Evolutionary conservation across 2,888 invertebrate genomes (phyloP).

Genomic region (Polietes domitor): DNA sequence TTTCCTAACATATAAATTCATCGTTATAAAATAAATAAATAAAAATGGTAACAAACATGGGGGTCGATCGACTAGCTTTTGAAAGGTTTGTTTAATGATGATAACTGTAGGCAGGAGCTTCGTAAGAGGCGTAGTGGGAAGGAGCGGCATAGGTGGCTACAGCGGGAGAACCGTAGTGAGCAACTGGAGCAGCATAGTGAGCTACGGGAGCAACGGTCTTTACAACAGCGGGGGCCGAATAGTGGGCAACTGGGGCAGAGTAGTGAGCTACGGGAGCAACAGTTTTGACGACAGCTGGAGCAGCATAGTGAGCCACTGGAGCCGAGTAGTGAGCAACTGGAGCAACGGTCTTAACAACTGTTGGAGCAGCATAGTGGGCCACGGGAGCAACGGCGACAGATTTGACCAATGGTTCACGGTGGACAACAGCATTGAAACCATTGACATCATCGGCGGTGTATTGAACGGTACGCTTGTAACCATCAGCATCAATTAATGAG

Average conservation of each 20-base stretch:
- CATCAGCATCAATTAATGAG: slow-evolving; percentile 78
- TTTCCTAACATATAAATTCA: background rate
- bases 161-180: slow-evolving; percentile 59
- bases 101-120: slow-evolving; percentile 29
- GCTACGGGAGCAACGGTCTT: slow-evolving; percentile 57
- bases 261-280: slow-evolving; percentile 68
- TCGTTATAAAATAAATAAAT: slow-evolving; percentile 12
- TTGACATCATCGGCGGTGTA: slow-evolving; percentile 71
- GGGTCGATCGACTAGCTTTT: background rate
- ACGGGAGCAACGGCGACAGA: slow-evolving; percentile 72
- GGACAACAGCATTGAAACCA: slow-evolving; percentile 73
- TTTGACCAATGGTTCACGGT: slow-evolving; percentile 69
- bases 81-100: slow-evolving; percentile 26
- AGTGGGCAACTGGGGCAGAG: slow-evolving; percentile 68
- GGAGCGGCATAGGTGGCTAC: slow-evolving; percentile 29
- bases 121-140: slow-evolving; percentile 29
- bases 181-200: slow-evolving; percentile 60
- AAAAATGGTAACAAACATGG: background rate
- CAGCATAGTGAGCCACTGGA: slow-evolving; percentile 71
- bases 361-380: slow-evolving; percentile 63
- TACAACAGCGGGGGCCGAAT: slow-evolving; percentile 54
- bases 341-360: too few relatives aligned
- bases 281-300: slow-evolving; percentile 68
- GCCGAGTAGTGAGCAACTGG: slow-evolving; percentile 71
- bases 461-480: slow-evolving; percentile 73